These are phyloP conservation scores for Scaptomyza polygonia DNA, from an alignment of 2,888 invertebrate species.

Conservation along the genomic window DNA sequence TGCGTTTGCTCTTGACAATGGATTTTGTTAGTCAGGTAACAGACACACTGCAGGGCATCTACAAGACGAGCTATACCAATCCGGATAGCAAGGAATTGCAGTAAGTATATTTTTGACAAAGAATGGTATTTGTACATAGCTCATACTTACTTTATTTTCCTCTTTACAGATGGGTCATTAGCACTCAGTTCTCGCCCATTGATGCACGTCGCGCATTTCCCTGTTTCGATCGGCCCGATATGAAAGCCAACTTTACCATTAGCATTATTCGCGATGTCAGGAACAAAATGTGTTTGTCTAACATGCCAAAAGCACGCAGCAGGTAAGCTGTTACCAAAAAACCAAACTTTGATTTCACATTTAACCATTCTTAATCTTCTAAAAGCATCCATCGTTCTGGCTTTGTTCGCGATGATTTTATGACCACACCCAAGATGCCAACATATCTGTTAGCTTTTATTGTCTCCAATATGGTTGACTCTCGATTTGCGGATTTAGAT, in stretches of 20 bases:
- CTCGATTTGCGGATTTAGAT: conserved; percentile 75
- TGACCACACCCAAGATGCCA: conserved; percentile 89
- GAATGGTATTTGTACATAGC: no score
- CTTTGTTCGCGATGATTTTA: conserved; percentile 88
- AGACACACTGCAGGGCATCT: conserved; percentile 86
- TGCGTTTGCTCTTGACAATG: conserved; percentile 85
- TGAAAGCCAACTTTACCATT: conserved; percentile 91
- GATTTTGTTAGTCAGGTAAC: conserved; percentile 86
- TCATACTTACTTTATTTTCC: not conserved
- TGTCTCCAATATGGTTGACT: conserved; percentile 85
- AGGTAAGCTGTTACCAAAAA: conserved; percentile 64
- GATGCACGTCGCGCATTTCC: conserved; percentile 93
- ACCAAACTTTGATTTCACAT: not conserved
- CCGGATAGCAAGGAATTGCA: conserved; percentile 80
- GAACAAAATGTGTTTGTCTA: conserved; percentile 86
- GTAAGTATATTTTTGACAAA: conserved; percentile 80
- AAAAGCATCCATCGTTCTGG: conserved; percentile 82
- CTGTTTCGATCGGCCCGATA: conserved; percentile 93
- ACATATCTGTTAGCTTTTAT: conserved; percentile 90
- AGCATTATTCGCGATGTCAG: conserved; percentile 86
- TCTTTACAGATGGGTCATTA: conserved; percentile 88
- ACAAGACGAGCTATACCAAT: conserved; percentile 85
- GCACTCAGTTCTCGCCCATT: conserved; percentile 92
- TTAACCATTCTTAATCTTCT: not conserved
- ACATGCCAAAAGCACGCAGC: conserved; percentile 86